phyloP scores from a whole-genome alignment of 2,888 invertebrate species.

The Drosophila colorata region DNA sequence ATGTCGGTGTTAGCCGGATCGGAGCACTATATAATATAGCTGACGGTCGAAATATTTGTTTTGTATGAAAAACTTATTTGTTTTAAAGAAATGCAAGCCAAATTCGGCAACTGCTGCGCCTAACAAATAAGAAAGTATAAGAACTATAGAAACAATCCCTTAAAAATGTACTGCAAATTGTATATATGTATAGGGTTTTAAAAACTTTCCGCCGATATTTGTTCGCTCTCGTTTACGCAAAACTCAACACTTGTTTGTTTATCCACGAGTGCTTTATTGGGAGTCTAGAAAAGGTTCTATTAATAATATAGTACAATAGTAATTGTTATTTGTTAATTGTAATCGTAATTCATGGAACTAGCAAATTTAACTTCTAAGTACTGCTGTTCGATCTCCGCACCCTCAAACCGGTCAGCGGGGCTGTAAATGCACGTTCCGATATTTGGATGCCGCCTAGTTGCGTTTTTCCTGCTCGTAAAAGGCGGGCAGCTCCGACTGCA shows the following conservation, averaged over 20 bases:
- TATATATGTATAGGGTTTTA: too few species aligned
- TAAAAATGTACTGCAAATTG: too few species aligned
- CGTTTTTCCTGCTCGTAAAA: conserved; percentile 86
- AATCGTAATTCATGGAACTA: conserved; percentile 64
- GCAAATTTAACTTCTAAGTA: conserved; percentile 60
- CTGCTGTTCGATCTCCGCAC: conserved; percentile 6
- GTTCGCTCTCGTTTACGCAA: neutral
- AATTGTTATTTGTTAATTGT: conserved; percentile 48
- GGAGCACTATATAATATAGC: too few species aligned
- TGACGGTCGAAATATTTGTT: too few species aligned
- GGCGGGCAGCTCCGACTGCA: conserved; percentile 91
- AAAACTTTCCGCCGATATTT: too few species aligned
- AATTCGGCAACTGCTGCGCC: too few species aligned
- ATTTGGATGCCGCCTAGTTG: conserved; percentile 47
- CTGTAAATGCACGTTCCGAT: conserved; percentile 57
- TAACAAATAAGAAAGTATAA: too few species aligned
- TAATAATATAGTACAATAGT: conserved; percentile 47
- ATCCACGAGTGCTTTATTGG: conserved; percentile 41
- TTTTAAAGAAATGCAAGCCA: too few species aligned
- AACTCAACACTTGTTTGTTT: neutral
- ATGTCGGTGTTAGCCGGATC: too few species aligned
- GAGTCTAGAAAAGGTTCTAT: conserved; percentile 53
- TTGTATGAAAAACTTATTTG: too few species aligned
- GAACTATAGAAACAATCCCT: too few species aligned
- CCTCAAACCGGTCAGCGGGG: neutral